Base-by-base conservation (phyloP, 2,113 vertebrate genomes). In the Salminus brasiliensis region DNA sequence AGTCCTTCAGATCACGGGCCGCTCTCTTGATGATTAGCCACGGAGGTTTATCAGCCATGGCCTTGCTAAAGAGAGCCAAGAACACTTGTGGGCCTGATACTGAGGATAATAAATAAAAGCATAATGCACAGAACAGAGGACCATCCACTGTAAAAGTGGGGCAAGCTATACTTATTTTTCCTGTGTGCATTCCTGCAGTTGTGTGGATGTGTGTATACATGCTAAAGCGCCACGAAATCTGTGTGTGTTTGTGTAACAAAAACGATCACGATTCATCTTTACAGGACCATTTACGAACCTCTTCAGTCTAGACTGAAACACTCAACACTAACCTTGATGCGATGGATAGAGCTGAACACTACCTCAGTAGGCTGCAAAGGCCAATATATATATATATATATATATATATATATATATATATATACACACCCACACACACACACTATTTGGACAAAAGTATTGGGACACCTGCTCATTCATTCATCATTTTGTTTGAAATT, bases 1-100 rank as follows among this genome's bases (percentile, higher is more conserved):
- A 39, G 29, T 10, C 67, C 36, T 74, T 74, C 30, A 57, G 43
- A 65, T 41, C 30, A 45, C 57, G 23, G 57, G 27, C 30, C 47
- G 11, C 49, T 72, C 55, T 36, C 47, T 76, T 66, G 47, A 67
- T 39, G 60, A 67, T 66, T 55, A 11, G 30, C n/a, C 23, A 25
- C 4, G 52, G 30, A 34, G 32, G n/a, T 36, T 43, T 21, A 6
- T 49, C 2, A 18, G 4, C 67, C 23, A 76, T 76, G 45, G 47
- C 18, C 21, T 66, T 25, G 13, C 11, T 45, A 27, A 57, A 53
- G 13, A 67, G 30, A 47, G 34, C 16, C 52, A 45, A 45, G 43
- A 34, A 47, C 18, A 11, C 8, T 18, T 63, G 30, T 43, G 15
- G 32, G 43, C 21, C 75, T 55, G 8, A 5, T 25, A 27, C 3